A percentile compares a stretch with the other conserved stretches of the same genome.
These are phyloP conservation scores for Calcarius ornatus DNA, from an alignment of 2,113 vertebrate species.

Conservation along the genomic window DNA sequence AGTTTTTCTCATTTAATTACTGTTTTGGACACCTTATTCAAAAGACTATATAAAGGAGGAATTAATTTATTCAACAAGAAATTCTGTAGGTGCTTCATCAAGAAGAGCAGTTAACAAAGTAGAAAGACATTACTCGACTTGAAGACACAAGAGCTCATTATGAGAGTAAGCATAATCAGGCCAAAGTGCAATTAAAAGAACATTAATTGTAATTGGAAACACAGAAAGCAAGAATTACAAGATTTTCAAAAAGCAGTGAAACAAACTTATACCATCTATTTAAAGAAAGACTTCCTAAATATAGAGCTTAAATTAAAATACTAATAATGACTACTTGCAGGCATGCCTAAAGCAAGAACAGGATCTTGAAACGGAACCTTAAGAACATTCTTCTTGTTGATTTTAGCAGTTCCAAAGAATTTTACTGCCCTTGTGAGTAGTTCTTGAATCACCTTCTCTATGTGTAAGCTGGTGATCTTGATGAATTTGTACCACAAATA, in stretches of 20 bases:
- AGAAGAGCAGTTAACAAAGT: slow-evolving; percentile 32
- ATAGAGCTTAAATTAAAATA: not conserved
- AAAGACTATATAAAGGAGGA: not conserved
- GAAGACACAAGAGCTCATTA: slow-evolving; percentile 27
- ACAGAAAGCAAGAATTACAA: not conserved
- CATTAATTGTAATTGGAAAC: slow-evolving; percentile 6
- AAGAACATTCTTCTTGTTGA: not conserved
- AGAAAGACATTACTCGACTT: slow-evolving; percentile 39
- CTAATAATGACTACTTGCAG: not conserved
- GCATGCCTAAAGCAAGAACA: not conserved
- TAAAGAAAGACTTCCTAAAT: not conserved
- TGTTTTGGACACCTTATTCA: slow-evolving; percentile 13
- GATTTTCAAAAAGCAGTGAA: not conserved
- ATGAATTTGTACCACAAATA: not conserved
- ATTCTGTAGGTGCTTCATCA: slow-evolving; percentile 51
- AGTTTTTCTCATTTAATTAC: slow-evolving; percentile 42
- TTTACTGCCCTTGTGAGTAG: not conserved
- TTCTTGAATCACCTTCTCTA: not conserved
- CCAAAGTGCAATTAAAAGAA: slow-evolving; percentile 30
- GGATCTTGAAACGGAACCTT: not conserved
- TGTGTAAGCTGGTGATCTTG: not conserved
- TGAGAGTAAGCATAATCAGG: slow-evolving; percentile 4
- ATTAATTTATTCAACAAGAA: slow-evolving; percentile 49
- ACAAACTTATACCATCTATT: not conserved
- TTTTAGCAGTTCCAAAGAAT: not conserved